Evolutionary conservation across 2,888 invertebrate species (phyloP).

Genomic region (Ditula angustiorana): DNA sequence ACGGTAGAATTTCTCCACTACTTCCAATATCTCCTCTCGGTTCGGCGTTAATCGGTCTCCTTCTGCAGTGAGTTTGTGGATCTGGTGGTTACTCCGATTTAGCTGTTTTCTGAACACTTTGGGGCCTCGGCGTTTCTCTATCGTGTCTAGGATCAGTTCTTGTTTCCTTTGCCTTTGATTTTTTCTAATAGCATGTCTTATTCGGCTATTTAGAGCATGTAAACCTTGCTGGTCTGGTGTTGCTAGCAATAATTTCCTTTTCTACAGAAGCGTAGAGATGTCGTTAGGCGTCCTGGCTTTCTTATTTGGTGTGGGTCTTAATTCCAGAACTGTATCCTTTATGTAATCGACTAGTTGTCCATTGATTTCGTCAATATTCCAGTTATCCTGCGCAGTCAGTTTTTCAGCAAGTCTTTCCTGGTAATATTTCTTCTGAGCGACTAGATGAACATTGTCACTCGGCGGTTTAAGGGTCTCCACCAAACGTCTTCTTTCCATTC

Average conservation of each 20-base stretch:
- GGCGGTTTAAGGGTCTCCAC: too few species aligned
- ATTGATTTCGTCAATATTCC: not conserved
- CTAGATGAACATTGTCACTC: too few species aligned
- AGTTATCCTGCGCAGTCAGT: too few species aligned
- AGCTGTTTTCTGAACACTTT: not conserved
- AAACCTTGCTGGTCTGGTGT: not conserved
- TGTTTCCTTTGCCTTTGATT: not conserved
- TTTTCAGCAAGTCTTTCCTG: too few species aligned
- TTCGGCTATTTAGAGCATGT: not conserved
- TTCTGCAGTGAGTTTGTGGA: not conserved
- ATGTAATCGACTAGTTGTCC: not conserved
- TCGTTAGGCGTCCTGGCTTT: not conserved
- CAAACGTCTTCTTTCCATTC: too few species aligned
- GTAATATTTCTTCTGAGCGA: too few species aligned
- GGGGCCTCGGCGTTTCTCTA: not conserved
- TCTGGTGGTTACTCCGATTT: not conserved
- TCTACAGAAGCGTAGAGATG: not conserved
- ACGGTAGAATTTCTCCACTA: not conserved
- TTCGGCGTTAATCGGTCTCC: not conserved
- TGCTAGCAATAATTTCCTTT: not conserved
- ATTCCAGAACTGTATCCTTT: not conserved
- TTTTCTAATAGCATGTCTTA: not conserved
- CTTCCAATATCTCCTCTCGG: not conserved
- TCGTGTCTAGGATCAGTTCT: not conserved
- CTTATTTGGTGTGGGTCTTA: not conserved